Conservation (phyloP, 1,140 invertebrate species). For the Leptopilina clavipes region DNA sequence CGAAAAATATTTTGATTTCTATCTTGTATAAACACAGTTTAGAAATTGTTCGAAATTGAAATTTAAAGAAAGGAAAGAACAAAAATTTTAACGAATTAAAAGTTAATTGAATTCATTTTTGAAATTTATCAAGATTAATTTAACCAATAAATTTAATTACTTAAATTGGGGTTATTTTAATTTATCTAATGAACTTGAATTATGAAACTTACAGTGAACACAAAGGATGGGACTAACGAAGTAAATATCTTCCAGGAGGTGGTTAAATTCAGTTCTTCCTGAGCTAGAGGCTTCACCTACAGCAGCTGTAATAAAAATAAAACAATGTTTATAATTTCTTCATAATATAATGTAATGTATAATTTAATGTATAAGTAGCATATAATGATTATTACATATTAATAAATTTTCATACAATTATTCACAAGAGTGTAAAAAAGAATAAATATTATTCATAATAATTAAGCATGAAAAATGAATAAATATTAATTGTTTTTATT, state of each 20-base stretch:
- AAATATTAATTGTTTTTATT: no score
- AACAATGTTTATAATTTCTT: background rate
- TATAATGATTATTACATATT: no score
- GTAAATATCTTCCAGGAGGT: constrained; percentile 70
- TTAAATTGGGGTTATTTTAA: background rate
- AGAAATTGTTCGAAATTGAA: background rate
- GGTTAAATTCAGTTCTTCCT: constrained; percentile 59
- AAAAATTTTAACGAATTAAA: no score
- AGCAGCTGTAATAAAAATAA: constrained; percentile 63
- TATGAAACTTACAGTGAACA: constrained; percentile 73
- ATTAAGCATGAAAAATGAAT: no score
- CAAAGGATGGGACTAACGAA: constrained; percentile 76
- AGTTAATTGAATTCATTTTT: no score
- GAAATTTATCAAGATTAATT: background rate
- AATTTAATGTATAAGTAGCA: no score
- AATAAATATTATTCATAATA: no score
- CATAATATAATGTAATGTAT: no score
- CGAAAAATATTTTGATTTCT: no score
- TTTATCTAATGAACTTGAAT: constrained; percentile 19
- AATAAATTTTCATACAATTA: no score
- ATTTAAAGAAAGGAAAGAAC: background rate
- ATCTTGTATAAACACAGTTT: no score
- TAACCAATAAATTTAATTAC: background rate
- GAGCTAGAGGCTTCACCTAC: constrained; percentile 60
- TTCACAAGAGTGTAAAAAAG: no score